phyloP scores from a whole-genome alignment of 2,797 vertebrate genomes.

The Myripristis murdjan region DNA sequence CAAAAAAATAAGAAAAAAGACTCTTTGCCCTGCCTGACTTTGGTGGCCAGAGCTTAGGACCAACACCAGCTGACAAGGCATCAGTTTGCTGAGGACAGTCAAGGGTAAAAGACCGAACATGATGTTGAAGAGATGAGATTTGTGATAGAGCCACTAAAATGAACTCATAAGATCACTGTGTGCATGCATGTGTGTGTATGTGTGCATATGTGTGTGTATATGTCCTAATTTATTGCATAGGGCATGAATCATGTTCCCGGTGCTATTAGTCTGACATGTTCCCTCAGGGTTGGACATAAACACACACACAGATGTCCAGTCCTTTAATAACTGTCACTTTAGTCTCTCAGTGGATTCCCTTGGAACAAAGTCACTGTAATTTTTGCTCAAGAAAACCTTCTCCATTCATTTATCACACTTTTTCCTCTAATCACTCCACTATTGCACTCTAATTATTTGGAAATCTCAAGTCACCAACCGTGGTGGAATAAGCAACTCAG shows the following conservation, averaged over 20 bases:
- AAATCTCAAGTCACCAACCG: slow-evolving; percentile 53
- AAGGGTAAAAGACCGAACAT: not conserved
- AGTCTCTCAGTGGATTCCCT: slow-evolving; percentile 10
- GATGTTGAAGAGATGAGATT: slow-evolving; percentile 10
- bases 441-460: slow-evolving; percentile 56
- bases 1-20: slow-evolving; percentile 14
- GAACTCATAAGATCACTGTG: not conserved
- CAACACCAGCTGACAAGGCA: slow-evolving; percentile 42
- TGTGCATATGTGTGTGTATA: slow-evolving; percentile 8
- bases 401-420: slow-evolving; percentile 15
- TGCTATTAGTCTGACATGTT: not conserved
- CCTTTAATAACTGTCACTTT: slow-evolving; percentile 3
- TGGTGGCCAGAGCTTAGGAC: slow-evolving; percentile 19
- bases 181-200: slow-evolving; percentile 1
- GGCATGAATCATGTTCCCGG: no score
- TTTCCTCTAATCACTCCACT: slow-evolving; percentile 37
- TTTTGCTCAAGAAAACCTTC: slow-evolving; percentile 32
- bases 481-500: slow-evolving; percentile 36
- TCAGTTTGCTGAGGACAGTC: slow-evolving; percentile 10
- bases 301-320: not conserved
- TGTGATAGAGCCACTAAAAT: not conserved
- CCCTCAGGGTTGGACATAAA: not conserved
- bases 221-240: not conserved
- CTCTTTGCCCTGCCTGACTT: slow-evolving; percentile 13
- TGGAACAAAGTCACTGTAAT: not conserved